Conservation (phyloP, 1,140 invertebrate genomes). For the Eurosta solidaginis region DNA sequence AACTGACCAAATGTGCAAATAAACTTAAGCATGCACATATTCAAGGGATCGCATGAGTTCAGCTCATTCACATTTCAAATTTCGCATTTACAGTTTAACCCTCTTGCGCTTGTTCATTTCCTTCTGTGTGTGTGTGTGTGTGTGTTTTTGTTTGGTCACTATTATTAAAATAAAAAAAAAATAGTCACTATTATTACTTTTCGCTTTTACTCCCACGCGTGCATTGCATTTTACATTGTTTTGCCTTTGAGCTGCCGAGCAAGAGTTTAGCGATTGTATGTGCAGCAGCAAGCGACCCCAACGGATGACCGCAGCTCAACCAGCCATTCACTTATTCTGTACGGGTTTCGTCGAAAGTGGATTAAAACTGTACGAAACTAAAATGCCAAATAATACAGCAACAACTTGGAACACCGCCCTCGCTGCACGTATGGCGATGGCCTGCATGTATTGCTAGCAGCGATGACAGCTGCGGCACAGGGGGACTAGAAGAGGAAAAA, state of each 20-base stretch:
- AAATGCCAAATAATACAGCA: neutral
- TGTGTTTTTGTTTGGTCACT: too few relatives aligned
- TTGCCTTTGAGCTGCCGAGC: neutral
- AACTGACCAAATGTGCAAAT: constrained; percentile 13
- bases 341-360: neutral
- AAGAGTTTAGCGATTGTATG: neutral
- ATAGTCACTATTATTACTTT: too few relatives aligned
- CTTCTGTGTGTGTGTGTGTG: too few relatives aligned
- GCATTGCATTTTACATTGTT: neutral
- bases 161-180: too few relatives aligned
- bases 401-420: neutral
- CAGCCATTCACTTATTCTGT: neutral
- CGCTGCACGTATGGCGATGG: neutral
- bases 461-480: too few relatives aligned
- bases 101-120: neutral
- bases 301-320: constrained; percentile 3
- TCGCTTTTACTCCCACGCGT: neutral
- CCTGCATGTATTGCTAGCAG: too few relatives aligned
- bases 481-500: too few relatives aligned
- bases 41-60: neutral
- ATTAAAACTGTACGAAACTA: constrained; percentile 16
- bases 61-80: neutral
- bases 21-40: neutral
- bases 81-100: neutral
- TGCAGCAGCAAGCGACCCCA: constrained; percentile 14